Conservation (phyloP, 2,113 vertebrate genomes). For the Aphyosemion australe region DNA sequence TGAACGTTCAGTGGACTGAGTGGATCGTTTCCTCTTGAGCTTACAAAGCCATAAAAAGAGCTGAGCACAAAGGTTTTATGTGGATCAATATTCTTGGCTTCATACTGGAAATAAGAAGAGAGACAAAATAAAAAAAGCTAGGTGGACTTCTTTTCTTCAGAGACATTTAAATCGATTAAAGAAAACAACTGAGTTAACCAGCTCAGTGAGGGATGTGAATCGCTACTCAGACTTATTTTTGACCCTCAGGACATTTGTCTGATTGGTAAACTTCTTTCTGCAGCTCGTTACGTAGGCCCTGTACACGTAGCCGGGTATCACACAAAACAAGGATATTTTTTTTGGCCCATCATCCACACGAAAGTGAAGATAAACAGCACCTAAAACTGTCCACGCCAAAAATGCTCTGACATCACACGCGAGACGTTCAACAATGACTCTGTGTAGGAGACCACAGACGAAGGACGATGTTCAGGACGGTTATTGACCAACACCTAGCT, state of each 20-base stretch:
- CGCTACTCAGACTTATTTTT: conserved; percentile 13
- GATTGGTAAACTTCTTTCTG: too few relatives aligned
- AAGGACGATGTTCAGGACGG: too few relatives aligned
- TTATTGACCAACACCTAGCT: too few relatives aligned
- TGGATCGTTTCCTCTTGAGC: conserved; percentile 31
- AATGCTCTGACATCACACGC: too few relatives aligned
- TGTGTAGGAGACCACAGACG: too few relatives aligned
- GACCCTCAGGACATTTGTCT: neutral
- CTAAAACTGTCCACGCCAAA: too few relatives aligned
- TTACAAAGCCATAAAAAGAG: conserved; percentile 54
- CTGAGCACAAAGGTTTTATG: conserved; percentile 55
- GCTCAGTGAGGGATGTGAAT: conserved; percentile 4
- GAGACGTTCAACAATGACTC: too few relatives aligned
- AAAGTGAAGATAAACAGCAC: too few relatives aligned
- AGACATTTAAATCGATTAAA: conserved; percentile 46
- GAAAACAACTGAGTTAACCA: conserved; percentile 24
- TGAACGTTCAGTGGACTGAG: conserved; percentile 13
- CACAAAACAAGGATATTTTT: too few relatives aligned
- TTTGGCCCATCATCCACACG: too few relatives aligned
- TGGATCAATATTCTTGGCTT: conserved; percentile 57
- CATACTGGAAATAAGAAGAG: conserved; percentile 41
- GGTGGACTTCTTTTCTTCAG: conserved; percentile 37
- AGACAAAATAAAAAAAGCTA: conserved; percentile 48
- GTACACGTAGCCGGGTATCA: too few relatives aligned
- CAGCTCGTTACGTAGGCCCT: too few relatives aligned